Evolutionary conservation across 2,797 vertebrate genomes (phyloP).

Genomic region (Helostoma temminkii): DNA sequence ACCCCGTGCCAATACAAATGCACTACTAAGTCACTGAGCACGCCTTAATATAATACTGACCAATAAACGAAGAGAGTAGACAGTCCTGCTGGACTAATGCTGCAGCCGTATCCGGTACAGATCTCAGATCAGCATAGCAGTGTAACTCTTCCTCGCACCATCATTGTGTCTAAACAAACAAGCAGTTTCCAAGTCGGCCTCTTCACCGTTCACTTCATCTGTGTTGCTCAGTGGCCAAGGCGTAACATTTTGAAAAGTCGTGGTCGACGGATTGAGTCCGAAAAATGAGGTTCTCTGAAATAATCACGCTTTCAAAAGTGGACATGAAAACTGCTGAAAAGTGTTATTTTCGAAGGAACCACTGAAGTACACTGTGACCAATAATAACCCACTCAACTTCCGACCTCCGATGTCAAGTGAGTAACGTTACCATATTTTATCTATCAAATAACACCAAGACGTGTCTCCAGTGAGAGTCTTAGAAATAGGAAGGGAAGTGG

Average conservation of each 20-base stretch:
- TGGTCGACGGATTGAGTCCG: constrained; percentile 2
- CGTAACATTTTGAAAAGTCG: constrained; percentile 71
- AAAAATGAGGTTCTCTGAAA: neutral
- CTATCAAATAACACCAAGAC: neutral
- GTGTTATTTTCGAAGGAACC: constrained; percentile 23
- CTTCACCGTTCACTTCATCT: constrained; percentile 36
- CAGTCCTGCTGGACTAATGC: neutral
- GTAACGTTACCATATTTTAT: constrained; percentile 46
- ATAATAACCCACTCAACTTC: constrained; percentile 39
- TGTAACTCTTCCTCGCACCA: fast-evolving
- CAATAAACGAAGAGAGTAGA: constrained; percentile 61
- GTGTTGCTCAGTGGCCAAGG: constrained; percentile 57
- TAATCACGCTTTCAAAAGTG: constrained; percentile 6
- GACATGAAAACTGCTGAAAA: neutral
- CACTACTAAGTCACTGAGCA: neutral
- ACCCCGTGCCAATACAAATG: constrained; percentile 35
- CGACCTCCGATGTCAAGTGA: constrained; percentile 65
- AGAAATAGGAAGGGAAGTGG: no score
- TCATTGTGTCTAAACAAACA: neutral
- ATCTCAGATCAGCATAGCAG: constrained; percentile 56
- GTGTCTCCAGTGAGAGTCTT: no score
- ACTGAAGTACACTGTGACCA: constrained; percentile 28
- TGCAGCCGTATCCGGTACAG: neutral
- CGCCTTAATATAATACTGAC: constrained; percentile 36
- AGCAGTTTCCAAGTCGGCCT: constrained; percentile 66